These are phyloP conservation scores for Rhinella marina DNA, from an alignment of 2,797 vertebrate species.

Conservation along the genomic window DNA sequence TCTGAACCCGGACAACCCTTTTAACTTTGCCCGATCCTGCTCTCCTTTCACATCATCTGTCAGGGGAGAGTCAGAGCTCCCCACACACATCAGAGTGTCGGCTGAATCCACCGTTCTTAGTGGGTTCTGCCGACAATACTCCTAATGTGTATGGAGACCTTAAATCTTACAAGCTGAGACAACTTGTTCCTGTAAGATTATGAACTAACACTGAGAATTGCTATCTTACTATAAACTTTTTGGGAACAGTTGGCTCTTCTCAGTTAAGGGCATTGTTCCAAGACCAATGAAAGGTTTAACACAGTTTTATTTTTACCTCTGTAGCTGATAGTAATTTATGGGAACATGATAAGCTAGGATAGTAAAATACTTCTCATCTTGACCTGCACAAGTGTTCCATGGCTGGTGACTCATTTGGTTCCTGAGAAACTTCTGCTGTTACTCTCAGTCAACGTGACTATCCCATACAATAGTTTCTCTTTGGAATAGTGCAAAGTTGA, in stretches of 20 bases:
- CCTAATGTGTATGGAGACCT: too few relatives aligned
- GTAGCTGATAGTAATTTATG: constrained; percentile 42
- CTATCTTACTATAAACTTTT: not conserved
- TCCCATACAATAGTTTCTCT: not conserved
- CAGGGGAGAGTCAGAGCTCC: too few relatives aligned
- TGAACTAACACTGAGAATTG: not conserved
- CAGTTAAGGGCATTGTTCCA: constrained; percentile 35
- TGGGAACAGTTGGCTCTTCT: constrained; percentile 30
- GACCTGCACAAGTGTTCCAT: constrained; percentile 20
- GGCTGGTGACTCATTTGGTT: constrained; percentile 28
- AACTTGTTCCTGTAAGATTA: constrained; percentile 20
- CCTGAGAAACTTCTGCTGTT: constrained; percentile 26
- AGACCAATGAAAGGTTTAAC: constrained; percentile 19
- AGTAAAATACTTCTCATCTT: constrained; percentile 28
- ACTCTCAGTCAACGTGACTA: not conserved
- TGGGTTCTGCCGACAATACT: too few relatives aligned
- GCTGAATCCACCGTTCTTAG: too few relatives aligned
- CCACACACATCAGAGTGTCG: too few relatives aligned
- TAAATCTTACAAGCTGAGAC: not conserved
- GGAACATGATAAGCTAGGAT: constrained; percentile 32
- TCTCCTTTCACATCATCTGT: too few relatives aligned
- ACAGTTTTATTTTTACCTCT: constrained; percentile 37
- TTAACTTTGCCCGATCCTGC: too few relatives aligned
- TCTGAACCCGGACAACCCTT: too few relatives aligned
- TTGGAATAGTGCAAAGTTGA: not conserved